Evolutionary conservation across 2,113 vertebrate species (phyloP).

Genomic region (Pardalotus punctatus): DNA sequence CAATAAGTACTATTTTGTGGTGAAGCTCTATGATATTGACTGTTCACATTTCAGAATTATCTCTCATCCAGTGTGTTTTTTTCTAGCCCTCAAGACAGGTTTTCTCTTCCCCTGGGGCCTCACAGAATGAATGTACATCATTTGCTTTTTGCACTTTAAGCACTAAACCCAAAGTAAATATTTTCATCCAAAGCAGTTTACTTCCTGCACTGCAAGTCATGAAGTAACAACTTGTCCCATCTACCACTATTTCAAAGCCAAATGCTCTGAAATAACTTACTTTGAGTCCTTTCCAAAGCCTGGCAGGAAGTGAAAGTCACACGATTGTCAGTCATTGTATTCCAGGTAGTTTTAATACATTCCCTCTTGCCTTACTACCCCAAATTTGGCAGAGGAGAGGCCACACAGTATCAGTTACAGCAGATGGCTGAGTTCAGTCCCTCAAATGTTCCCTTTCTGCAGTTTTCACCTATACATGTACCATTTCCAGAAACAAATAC

Average conservation of each 20-base stretch:
- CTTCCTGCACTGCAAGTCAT: background rate
- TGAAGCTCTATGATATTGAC: fast-evolving
- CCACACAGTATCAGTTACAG: background rate
- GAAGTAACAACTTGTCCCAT: background rate
- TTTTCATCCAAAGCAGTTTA: background rate
- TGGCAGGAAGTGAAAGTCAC: background rate
- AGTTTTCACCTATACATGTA: background rate
- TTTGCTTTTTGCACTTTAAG: background rate
- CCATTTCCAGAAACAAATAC: background rate
- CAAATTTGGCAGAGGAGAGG: background rate
- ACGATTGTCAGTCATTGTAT: background rate
- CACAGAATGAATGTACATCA: background rate
- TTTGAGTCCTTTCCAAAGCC: background rate
- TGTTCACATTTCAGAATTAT: background rate
- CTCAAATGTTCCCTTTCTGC: background rate
- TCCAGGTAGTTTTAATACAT: background rate
- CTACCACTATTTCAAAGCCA: background rate
- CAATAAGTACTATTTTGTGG: background rate
- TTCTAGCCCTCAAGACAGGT: background rate
- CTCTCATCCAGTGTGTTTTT: background rate
- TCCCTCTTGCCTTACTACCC: background rate
- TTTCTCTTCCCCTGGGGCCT: background rate
- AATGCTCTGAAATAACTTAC: background rate
- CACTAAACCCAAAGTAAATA: background rate
- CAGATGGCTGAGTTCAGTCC: background rate